Evolutionary conservation across 23 tunicate genomes (phyloP).

Genomic region (Aplidium turbinatum): DNA sequence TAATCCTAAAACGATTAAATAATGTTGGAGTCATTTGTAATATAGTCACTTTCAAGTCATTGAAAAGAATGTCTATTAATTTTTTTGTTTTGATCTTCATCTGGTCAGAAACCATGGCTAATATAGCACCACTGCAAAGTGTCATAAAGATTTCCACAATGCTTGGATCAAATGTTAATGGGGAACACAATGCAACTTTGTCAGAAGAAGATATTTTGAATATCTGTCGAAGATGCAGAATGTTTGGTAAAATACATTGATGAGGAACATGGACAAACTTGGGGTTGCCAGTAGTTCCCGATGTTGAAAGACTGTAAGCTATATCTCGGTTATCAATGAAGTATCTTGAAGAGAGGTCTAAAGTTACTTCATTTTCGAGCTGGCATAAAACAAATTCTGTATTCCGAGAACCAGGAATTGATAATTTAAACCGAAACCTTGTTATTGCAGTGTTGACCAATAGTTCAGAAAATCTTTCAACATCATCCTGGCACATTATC

Average conservation of each 20-base stretch:
- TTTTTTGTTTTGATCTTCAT: conserved; percentile 18
- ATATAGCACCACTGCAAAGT: conserved; percentile 49
- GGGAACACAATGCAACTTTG: conserved; percentile 74
- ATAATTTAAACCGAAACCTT: too few relatives aligned
- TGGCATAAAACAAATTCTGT: too few relatives aligned
- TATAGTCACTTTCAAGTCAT: conserved; percentile 49
- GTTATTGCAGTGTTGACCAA: neutral
- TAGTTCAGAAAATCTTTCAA: neutral
- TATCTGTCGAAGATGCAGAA: conserved; percentile 45
- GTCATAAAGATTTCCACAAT: conserved; percentile 80
- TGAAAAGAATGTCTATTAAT: conserved; percentile 36
- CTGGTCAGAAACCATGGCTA: conserved; percentile 41
- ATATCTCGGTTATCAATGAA: neutral
- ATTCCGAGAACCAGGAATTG: too few relatives aligned
- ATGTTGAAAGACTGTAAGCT: conserved; percentile 65
- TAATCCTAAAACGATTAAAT: conserved; percentile 24
- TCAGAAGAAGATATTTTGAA: conserved; percentile 26
- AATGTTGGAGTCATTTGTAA: conserved; percentile 75
- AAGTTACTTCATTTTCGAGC: too few relatives aligned
- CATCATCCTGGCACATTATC: neutral
- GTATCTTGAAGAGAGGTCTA: neutral
- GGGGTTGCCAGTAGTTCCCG: conserved; percentile 81
- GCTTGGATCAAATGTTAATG: conserved; percentile 84
- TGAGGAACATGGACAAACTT: conserved; percentile 73
- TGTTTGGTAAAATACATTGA: conserved; percentile 68